phyloP scores from a whole-genome alignment of 2,797 vertebrate genomes.

The Rhinogobio ventralis region DNA sequence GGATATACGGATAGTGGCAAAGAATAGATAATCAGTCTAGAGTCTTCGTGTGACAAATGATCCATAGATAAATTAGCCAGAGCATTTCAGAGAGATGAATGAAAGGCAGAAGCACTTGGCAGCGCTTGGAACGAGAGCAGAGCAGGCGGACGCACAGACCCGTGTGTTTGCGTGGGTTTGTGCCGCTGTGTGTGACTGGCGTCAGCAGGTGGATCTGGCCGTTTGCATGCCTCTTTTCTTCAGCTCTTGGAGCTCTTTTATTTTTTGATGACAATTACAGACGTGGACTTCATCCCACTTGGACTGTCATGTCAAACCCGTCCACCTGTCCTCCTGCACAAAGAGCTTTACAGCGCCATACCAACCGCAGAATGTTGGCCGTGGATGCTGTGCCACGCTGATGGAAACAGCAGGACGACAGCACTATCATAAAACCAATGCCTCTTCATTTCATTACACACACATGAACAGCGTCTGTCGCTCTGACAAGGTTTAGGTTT shows the following conservation, averaged over 20 bases:
- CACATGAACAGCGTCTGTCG: conserved; percentile 19
- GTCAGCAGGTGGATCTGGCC: conserved; percentile 29
- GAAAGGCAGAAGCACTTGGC: background rate
- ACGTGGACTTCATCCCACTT: conserved; percentile 44
- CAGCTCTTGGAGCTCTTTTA: background rate
- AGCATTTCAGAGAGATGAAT: background rate
- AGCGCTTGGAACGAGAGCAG: background rate
- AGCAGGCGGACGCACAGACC: no score
- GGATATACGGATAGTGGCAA: background rate
- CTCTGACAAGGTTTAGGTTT: background rate
- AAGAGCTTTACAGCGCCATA: conserved; percentile 32
- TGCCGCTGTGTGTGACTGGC: background rate
- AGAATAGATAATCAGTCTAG: background rate
- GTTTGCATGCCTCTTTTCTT: conserved; percentile 14
- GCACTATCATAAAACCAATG: background rate
- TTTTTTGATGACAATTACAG: conserved; percentile 36
- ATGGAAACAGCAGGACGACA: conserved; percentile 36
- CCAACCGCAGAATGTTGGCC: background rate
- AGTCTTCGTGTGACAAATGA: conserved; percentile 3
- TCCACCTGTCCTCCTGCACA: conserved; percentile 50
- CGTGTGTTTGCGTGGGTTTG: background rate
- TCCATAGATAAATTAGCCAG: background rate
- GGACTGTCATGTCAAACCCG: conserved; percentile 24
- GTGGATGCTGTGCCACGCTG: background rate
- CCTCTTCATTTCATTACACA: conserved; percentile 1